These are phyloP conservation scores for Catocala fraxini DNA, from an alignment of 2,888 invertebrate species.

Conservation along the genomic window DNA sequence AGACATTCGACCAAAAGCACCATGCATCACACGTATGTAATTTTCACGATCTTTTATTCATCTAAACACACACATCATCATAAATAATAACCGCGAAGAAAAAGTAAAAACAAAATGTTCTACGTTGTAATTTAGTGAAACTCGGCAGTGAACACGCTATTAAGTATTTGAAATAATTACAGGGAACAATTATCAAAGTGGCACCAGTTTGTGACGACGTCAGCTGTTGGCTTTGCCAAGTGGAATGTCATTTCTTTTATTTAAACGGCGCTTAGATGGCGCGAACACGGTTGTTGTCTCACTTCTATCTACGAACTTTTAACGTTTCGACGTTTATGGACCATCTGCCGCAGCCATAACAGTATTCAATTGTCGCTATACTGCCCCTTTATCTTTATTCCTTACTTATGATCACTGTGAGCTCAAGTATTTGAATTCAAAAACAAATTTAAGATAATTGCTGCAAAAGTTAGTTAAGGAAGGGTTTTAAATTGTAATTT, in stretches of 20 bases:
- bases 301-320: conserved; percentile 65
- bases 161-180: conserved; percentile 71
- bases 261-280: conserved; percentile 54
- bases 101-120: conserved; percentile 50
- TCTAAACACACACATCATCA: conserved; percentile 25
- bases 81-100: conserved; percentile 32
- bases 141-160: conserved; percentile 63
- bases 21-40: not conserved
- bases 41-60: conserved; percentile 10
- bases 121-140: conserved; percentile 62
- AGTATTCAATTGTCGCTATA: conserved; percentile 54
- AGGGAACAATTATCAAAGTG: conserved; percentile 70
- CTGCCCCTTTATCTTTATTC: conserved; percentile 59
- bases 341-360: conserved; percentile 65
- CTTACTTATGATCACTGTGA: conserved; percentile 38
- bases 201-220: conserved; percentile 60
- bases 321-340: conserved; percentile 74
- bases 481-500: too few species aligned
- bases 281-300: conserved; percentile 62
- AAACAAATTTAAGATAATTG: conserved; percentile 13
- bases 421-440: conserved; percentile 17
- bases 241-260: conserved; percentile 66
- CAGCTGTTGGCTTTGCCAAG: conserved; percentile 67
- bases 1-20: not conserved
- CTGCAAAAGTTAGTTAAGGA: not conserved